These are phyloP conservation scores for Ruditapes philippinarum DNA, from an alignment of 1,140 invertebrate species.

Conservation along the genomic window DNA sequence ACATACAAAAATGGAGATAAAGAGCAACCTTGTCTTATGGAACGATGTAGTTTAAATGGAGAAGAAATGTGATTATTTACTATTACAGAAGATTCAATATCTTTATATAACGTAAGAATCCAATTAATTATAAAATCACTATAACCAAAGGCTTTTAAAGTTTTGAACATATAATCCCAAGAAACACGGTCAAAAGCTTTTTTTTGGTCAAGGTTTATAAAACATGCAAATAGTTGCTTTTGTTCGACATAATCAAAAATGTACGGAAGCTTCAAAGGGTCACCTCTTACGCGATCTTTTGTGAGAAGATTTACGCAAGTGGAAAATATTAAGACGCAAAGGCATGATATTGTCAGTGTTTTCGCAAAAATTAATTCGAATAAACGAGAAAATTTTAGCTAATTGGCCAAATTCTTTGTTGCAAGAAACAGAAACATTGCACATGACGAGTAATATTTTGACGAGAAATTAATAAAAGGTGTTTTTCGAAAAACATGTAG, in stretches of 20 bases:
- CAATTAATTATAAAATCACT: conserved; percentile 20
- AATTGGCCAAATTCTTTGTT: no score
- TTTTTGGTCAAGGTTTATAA: conserved; percentile 64
- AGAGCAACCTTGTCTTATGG: conserved; percentile 23
- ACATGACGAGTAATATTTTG: no score
- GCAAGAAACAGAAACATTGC: no score
- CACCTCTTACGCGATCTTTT: no score
- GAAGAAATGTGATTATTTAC: neutral
- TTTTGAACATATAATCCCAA: neutral
- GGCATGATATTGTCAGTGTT: no score
- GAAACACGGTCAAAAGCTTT: conserved; percentile 40
- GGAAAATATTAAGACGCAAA: no score
- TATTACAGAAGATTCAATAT: conserved; percentile 60
- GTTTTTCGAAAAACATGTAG: no score
- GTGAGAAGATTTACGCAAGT: no score
- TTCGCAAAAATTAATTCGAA: no score
- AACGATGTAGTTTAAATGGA: neutral
- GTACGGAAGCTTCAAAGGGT: no score
- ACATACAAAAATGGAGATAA: conserved; percentile 33
- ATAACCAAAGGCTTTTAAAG: conserved; percentile 33
- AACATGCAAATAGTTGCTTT: conserved; percentile 53
- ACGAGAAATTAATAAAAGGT: no score
- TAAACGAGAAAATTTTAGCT: no score
- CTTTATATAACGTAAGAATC: conserved; percentile 69
- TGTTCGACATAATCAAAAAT: conserved; percentile 67